Base-by-base conservation (phyloP, 2,888 invertebrate species). In the Griposia aprilina region DNA sequence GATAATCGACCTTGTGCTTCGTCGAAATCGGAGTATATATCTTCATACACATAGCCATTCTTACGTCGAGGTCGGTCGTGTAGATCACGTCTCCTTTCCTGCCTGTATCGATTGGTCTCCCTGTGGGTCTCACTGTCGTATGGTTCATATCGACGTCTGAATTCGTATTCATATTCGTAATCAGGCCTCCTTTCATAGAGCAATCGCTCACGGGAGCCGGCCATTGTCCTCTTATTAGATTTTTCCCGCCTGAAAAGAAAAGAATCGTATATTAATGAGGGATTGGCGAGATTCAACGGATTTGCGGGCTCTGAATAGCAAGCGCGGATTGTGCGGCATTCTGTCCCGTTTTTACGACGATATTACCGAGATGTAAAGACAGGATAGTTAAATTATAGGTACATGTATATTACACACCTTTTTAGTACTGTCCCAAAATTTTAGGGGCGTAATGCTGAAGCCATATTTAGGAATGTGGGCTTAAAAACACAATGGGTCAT, bases 11-110 rank as follows among this genome's bases (percentile, higher is more conserved):
- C 97, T 90, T 97, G 97, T 11, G 96, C 96, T 90, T 96, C 97
- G 71, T 97, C 97, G 85, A 96, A 97, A 85, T 97, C 96, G 45
- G 96, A 96, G 82, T 97, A 97, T 60, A 97, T 96, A 84, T 97
- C 97, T 93, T 97, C 97, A 86, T 95, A 97, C 23, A 97, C 96
- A 85, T 95, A 97, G 2, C 97, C 97, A 79, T 97, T 96, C 87
- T 94, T 96, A 62, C 96, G 91, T 89, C 93, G 91, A 13, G 95
- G 95, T 84, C 93, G 90, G 48, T 92, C 92, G 78, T 83, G 84
- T 69, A 90, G 80, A 76, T 89, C 87, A 15, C 84, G 86, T 23
- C 89, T 81, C 63, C 88, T 89, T 59, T 95, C 95, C 79, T 92
- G 92, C 59, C 91, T 87, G 80, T 92, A 91, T 80, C 93, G 89